A percentile compares a stretch with the other conserved stretches of the same genome.
These are phyloP conservation scores for Rotaria macrura DNA, from an alignment of 2,888 invertebrate species.

Conservation along the genomic window DNA sequence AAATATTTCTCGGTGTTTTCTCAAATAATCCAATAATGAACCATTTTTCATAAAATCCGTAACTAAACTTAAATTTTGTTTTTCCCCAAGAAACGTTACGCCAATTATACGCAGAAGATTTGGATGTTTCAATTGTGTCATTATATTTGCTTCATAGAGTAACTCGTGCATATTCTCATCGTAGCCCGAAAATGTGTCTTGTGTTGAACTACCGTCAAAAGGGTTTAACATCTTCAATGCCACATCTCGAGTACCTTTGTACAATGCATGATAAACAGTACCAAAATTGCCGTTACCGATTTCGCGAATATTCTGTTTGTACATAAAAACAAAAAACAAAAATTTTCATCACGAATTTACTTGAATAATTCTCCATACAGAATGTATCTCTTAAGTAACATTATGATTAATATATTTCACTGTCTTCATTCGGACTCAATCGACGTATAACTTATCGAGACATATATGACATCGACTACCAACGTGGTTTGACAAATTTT, in stretches of 20 bases:
- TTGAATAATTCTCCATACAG: too few species aligned
- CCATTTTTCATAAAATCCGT: conserved; percentile 76
- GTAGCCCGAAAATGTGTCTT: not conserved
- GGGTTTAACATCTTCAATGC: not conserved
- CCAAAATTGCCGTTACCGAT: not conserved
- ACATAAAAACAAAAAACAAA: too few species aligned
- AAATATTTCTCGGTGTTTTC: conserved; percentile 87
- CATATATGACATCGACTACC: too few species aligned
- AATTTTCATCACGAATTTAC: too few species aligned
- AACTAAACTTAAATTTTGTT: conserved; percentile 38
- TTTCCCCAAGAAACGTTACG: not conserved
- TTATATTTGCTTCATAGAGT: not conserved
- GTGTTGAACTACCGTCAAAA: not conserved
- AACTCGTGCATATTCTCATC: not conserved
- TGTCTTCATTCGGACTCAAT: too few species aligned
- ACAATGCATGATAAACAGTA: not conserved
- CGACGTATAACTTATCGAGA: too few species aligned
- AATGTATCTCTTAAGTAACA: too few species aligned
- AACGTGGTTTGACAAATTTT: too few species aligned
- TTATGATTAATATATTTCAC: too few species aligned
- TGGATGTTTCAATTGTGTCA: not conserved
- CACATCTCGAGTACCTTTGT: not conserved
- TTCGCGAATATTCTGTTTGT: not conserved
- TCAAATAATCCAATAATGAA: conserved; percentile 87
- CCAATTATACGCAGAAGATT: not conserved